Conservation (phyloP, 2,888 invertebrate species). For the Poecilobothrus nobilitatus region DNA sequence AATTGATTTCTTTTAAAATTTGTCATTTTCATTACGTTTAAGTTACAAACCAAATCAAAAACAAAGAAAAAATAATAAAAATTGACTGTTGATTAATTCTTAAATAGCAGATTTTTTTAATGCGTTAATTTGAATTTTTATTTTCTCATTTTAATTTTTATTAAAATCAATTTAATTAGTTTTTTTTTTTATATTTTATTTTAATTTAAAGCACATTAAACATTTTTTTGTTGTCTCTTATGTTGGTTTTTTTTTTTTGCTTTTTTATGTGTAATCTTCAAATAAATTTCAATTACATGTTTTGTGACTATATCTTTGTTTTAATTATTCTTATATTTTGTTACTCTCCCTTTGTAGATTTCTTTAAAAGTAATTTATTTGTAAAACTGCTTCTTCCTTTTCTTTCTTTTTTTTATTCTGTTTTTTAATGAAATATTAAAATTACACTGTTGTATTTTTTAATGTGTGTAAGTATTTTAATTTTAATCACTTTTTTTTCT, state of each 20-base stretch:
- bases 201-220: neutral
- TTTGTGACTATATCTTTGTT: too few relatives aligned
- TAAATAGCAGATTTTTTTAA: neutral
- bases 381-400: neutral
- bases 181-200: neutral
- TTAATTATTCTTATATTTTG: neutral
- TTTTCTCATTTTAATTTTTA: neutral
- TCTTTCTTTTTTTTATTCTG: neutral
- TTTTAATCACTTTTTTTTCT: neutral
- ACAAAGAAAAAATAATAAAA: neutral
- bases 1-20: neutral
- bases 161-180: neutral
- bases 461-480: neutral
- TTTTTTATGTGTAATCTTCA: neutral
- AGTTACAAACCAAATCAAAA: neutral
- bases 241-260: neutral
- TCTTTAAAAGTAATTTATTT: neutral
- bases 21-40: neutral
- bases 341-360: neutral
- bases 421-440: neutral
- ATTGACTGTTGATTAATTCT: slow-evolving; percentile 1
- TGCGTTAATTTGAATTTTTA: neutral
- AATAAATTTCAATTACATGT: neutral
- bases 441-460: neutral
- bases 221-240: neutral